Evolutionary conservation across 2,113 vertebrate genomes (phyloP).

Genomic region (Lophotis ruficrista): DNA sequence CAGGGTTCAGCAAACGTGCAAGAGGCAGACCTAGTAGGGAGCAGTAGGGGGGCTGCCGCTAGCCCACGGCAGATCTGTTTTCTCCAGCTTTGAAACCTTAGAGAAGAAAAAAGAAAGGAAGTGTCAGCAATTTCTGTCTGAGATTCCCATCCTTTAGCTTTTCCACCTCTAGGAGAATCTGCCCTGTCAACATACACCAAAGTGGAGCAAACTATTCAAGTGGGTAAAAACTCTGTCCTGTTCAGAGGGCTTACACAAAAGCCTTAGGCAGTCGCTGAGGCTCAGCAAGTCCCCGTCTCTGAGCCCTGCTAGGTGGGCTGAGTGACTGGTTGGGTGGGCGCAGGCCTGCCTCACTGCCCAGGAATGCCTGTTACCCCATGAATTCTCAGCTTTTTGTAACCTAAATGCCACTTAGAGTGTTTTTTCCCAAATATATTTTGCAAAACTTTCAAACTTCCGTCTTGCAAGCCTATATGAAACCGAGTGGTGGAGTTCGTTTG

Average conservation of each 20-base stretch:
- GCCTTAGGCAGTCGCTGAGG: not conserved
- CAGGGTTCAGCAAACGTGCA: not conserved
- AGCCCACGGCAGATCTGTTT: not conserved
- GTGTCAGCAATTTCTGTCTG: not conserved
- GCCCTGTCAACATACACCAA: not conserved
- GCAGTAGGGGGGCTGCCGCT: not conserved
- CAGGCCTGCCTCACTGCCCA: not conserved
- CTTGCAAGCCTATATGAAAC: fast-evolving
- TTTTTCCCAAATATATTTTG: not conserved
- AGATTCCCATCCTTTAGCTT: not conserved
- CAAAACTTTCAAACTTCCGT: not conserved
- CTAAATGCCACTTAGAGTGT: not conserved
- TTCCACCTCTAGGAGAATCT: not conserved
- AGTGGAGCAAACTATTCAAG: not conserved
- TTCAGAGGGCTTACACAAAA: not conserved
- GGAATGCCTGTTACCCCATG: not conserved
- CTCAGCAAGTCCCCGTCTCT: not conserved
- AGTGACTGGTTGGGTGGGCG: not conserved
- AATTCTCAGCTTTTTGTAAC: not conserved
- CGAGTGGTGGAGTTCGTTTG: not conserved
- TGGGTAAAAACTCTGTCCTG: not conserved
- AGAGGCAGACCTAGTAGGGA: not conserved
- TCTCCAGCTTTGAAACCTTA: not conserved
- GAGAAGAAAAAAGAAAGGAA: not conserved
- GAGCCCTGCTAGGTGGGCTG: not conserved